Evolutionary conservation across 30 jellyfish, hydroid and myxozoan genomes (phyloP), one percentile per base, ranked within the genome.

Genomic region (Haliclystus octoradiatus): DNA sequence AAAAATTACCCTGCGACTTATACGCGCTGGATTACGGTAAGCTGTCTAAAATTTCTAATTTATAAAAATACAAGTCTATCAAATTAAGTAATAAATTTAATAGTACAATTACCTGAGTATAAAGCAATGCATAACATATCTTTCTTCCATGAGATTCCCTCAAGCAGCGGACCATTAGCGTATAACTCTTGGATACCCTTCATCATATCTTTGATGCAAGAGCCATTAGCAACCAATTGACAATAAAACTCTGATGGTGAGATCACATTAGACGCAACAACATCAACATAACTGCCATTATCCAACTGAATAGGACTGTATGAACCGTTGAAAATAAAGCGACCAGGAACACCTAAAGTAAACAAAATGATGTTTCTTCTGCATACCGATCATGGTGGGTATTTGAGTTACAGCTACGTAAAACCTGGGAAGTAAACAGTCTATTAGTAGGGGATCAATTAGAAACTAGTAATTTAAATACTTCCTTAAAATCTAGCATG

Each of bases 111-210:
- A 88, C 97, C 95, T 57, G 79, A 70, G 62, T 34, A 88, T 0
- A 74, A 29, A 2, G 95, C 97, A 33, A 74, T 90, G 70, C 94
- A 84, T 15, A 94, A 93, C 97, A 88, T 76, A 30, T 72, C 82
- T 35, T 53, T 69, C 31, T 77, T 65, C 93, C 92, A 70, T 13
- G 31, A 30, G 7, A 88, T 33, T 49, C 65, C 51, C 23, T 32
- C 28, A 50, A 33, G 68, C 25, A 60, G 76, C 22, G 49, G 28
- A 14, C 73, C 29, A 3, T 57, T 69, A 28, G 52, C 57, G 75
- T 81, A 88, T 27, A 79, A 68, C 71, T 62, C 84, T 26, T 88
- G 85, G 28, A 88, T 49, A 2, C 52, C 94, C 19, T 89, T 92
- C 78, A 85, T 88, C 78, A 88, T 27, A 14, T 74, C 62, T 49